A percentile compares a stretch with the other conserved stretches of the same genome.
These are phyloP conservation scores for Chloromyia formosa DNA, from an alignment of 2,888 invertebrate species.

Conservation along the genomic window DNA sequence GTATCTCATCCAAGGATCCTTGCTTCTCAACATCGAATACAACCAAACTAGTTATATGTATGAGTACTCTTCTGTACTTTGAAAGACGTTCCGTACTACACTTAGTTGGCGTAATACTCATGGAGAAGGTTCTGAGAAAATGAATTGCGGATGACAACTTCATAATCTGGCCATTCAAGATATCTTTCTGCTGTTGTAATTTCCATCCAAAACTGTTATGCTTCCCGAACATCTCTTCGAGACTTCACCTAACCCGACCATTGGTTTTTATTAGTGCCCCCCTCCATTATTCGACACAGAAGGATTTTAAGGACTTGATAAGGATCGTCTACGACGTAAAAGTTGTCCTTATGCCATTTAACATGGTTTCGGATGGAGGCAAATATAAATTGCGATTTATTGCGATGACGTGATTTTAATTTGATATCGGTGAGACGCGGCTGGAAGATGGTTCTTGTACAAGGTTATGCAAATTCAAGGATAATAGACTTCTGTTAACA, in stretches of 20 bases:
- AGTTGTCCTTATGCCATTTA: neutral
- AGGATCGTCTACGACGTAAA: constrained; percentile 19
- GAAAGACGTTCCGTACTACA: neutral
- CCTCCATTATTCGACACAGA: neutral
- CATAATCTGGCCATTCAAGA: constrained; percentile 7
- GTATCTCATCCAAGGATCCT: neutral
- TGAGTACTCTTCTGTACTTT: neutral
- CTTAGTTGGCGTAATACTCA: neutral
- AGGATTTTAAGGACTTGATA: constrained; percentile 1
- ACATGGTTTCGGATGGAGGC: neutral
- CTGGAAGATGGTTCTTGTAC: neutral
- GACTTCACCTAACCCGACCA: neutral
- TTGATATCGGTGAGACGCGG: neutral
- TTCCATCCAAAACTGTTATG: neutral
- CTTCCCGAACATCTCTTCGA: neutral
- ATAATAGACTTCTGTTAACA: too few relatives aligned
- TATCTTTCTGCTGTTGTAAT: constrained; percentile 1
- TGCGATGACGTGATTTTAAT: constrained; percentile 13
- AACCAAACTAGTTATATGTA: neutral
- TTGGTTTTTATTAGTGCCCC: neutral
- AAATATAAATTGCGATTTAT: constrained; percentile 14
- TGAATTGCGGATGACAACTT: constrained; percentile 32
- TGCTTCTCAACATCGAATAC: neutral
- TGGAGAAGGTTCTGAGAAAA: neutral
- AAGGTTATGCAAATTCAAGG: too few relatives aligned